phyloP scores from a whole-genome alignment of 2,888 invertebrate genomes.

The Papilio protenor region DNA sequence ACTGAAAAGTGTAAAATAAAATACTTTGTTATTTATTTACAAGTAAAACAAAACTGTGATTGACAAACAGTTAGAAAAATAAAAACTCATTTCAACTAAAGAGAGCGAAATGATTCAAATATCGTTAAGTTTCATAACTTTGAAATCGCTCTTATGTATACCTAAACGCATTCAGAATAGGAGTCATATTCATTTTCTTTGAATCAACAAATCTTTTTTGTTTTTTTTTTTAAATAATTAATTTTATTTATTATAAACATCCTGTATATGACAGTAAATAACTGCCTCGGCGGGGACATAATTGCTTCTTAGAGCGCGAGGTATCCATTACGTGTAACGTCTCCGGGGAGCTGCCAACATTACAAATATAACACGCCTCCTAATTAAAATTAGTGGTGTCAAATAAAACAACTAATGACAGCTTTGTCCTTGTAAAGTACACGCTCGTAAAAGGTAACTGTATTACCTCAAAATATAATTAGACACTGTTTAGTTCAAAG shows the following conservation, averaged over 20 bases:
- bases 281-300: slow-evolving; percentile 31
- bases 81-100: too few relatives aligned
- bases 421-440: not conserved
- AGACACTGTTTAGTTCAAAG: too few relatives aligned
- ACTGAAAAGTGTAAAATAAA: too few relatives aligned
- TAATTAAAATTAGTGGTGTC: slow-evolving; percentile 26
- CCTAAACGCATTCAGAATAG: too few relatives aligned
- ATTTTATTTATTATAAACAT: slow-evolving; percentile 10
- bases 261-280: slow-evolving; percentile 32
- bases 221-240: not conserved
- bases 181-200: not conserved
- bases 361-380: slow-evolving; percentile 21
- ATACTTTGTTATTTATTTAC: too few relatives aligned
- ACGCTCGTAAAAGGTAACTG: not conserved
- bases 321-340: slow-evolving; percentile 36
- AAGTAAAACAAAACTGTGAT: too few relatives aligned
- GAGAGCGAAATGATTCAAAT: too few relatives aligned
- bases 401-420: slow-evolving; percentile 15
- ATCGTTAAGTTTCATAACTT: too few relatives aligned
- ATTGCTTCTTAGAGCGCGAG: slow-evolving; percentile 37
- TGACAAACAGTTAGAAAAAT: too few relatives aligned
- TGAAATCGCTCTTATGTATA: too few relatives aligned
- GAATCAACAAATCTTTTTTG: not conserved
- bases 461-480: too few relatives aligned
- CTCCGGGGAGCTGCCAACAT: slow-evolving; percentile 30